Evolutionary conservation across 1,140 invertebrate species (phyloP), one percentile per base, ranked within the genome.

Genomic region (Papilio glaucus): DNA sequence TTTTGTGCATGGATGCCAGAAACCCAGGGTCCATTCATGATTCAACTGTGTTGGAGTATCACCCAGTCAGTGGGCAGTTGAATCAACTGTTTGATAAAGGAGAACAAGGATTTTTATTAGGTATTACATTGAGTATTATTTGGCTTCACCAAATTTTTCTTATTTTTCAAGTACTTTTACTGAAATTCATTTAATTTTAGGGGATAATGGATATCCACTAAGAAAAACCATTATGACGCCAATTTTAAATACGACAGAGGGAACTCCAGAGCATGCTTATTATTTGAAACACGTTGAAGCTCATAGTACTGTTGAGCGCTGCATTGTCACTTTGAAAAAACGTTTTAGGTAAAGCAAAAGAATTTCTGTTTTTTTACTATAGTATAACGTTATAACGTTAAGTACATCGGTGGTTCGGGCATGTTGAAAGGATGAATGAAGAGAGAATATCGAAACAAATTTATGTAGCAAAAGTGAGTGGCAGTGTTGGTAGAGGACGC

Each of bases 181-280:
- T n/a, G n/a, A n/a, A n/a, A n/a, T n/a, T n/a, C n/a, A n/a, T 57
- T 74, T 65, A 12, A 60, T 82, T 77, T 57, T 42, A 80, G 78
- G 78, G 60, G 80, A 80, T 69, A 78, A 75, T 74, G 78, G 77
- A 13, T 82, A 82, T 73, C 69, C 77, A 18, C 45, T 80, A 18
- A 68, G 77, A 41, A 74, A 33, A 49, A 69, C n/a, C 6, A 73
- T 82, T 60, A 77, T 82, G 78, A 82, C 76, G 18, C 81, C 81
- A 5, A 82, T 80, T n/a, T 10, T 72, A 9, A 45, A 77, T 73
- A 65, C 76, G 67, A 21, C 29, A 15, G 72, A 73, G 21, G 67
- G 70, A 18, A 70, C 80, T 6, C 76, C 76, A 41, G 80, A 79
- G 12, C 42, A 49, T 49, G 42, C 42, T 9, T 49, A 49, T 49